These are phyloP conservation scores for Formicarius rufipectus DNA, from an alignment of 2,113 vertebrate genomes.

Conservation along the genomic window DNA sequence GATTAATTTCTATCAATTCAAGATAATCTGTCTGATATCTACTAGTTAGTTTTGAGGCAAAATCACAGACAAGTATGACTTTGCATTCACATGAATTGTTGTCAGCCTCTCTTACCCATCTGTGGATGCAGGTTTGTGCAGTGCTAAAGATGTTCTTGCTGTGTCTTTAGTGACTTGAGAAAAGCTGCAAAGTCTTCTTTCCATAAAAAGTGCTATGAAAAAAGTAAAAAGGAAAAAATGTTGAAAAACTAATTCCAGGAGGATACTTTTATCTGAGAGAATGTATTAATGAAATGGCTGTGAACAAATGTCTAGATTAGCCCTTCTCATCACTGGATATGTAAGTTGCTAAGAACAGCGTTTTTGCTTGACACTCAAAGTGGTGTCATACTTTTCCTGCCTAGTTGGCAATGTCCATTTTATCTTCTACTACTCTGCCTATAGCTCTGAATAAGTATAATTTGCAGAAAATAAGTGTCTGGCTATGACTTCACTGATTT, in stretches of 20 bases:
- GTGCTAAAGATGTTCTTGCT: not conserved
- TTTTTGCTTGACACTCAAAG: rapidly evolving
- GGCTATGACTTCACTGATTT: not conserved
- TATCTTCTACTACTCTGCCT: not conserved
- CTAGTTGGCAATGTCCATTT: not conserved
- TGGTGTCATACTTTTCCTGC: not conserved
- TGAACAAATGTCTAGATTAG: not conserved
- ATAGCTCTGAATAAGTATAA: not conserved
- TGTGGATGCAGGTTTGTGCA: not conserved
- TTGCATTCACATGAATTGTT: rapidly evolving
- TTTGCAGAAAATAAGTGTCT: not conserved
- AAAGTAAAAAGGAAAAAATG: not conserved
- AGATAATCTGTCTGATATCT: not conserved
- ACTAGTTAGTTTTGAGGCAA: not conserved
- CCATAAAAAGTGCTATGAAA: not conserved
- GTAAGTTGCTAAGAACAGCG: not conserved
- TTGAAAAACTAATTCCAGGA: not conserved
- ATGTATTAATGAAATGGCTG: not conserved
- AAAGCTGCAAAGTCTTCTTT: not conserved
- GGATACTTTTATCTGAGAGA: not conserved
- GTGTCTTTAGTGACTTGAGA: not conserved
- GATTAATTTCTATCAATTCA: not conserved
- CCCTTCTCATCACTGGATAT: too few species aligned
- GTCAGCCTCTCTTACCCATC: not conserved
- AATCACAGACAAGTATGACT: not conserved